Base-by-base conservation (phyloP, 92 coral and sea anemone genomes). In the Metridium senile region DNA sequence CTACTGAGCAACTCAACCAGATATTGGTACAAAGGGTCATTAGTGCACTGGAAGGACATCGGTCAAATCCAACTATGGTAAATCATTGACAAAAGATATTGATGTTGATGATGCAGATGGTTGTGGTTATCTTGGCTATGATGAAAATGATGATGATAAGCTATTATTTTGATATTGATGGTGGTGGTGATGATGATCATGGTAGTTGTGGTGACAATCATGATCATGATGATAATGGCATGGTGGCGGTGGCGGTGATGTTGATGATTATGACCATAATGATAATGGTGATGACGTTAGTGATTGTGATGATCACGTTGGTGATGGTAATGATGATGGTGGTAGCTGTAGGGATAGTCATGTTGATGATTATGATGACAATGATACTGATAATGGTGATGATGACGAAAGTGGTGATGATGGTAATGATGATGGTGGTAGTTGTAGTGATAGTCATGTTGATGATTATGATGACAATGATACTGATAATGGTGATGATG, bases 21-120 rank as follows among this genome's bases (percentile, higher is more conserved):
- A 92, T 95, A 58, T 81, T 95, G 54, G 85, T 92, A 26, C 85
- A 87, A 49, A 84, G 97, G 43, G 99, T 95, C 13, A 88, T 87
- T 0, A 91, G 89, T 33, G 99, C 97, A 35, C 82, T 95, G 54
- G 83, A 71, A 27, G 95, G 97, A 62, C 98, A 95, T 66, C 89
- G 90, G 26, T 85, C 94, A 61, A 95, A 95, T 75, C 99, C 99
- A 7, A 91, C 97, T 26, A 91, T 93, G 93, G 99, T 95, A 18
- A 69, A n/a, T 89, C 54, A 65, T 25, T 32, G 17, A 33, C 51
- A 8, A 13, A 10, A 29, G 3, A 65, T 20, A 3, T 54, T 16
- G 4, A 54, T 54, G 7, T 3, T 26, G 9, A 57, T n/a, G 23
- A 2, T 57, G 7, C 3, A 2, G 63, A 57, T 57, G 9, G 8